Evolutionary conservation across 1,140 invertebrate species (phyloP).

Genomic region (Drosophila pallidifrons): DNA sequence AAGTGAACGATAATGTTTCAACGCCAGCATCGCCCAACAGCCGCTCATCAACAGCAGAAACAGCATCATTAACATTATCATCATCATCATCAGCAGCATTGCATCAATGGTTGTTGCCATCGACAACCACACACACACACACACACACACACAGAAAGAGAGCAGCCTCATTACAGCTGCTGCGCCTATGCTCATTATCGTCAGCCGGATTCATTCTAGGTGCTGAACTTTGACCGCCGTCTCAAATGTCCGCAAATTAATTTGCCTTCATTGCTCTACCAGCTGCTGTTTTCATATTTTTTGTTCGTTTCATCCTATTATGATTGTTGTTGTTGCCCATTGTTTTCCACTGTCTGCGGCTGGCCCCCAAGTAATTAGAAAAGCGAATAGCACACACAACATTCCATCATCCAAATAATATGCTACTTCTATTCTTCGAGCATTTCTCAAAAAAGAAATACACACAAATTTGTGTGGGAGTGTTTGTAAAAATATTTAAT

Average conservation of each 20-base stretch:
- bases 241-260: conserved; percentile 56
- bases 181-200: conserved; percentile 33
- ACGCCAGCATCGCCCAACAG: conserved; percentile 19
- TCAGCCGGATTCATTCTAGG: conserved; percentile 32
- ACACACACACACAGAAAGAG: neutral
- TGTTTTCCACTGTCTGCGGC: conserved; percentile 10
- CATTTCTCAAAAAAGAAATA: neutral
- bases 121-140: conserved; percentile 1
- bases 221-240: conserved; percentile 50
- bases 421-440: neutral
- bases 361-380: conserved; percentile 16
- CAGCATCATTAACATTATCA: conserved; percentile 28
- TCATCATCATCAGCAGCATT: conserved; percentile 53
- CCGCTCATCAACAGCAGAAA: conserved; percentile 18
- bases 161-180: conserved; percentile 32
- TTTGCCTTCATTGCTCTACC: conserved; percentile 41
- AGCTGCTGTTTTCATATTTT: conserved; percentile 29
- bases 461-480: neutral
- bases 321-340: neutral
- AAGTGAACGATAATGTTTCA: conserved; percentile 70
- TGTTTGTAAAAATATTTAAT: neutral
- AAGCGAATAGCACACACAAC: neutral
- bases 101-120: conserved; percentile 20
- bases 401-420: neutral
- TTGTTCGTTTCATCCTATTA: neutral